Conservation (phyloP, 1,140 invertebrate species). For the Zeugodacus cucurbitae region DNA sequence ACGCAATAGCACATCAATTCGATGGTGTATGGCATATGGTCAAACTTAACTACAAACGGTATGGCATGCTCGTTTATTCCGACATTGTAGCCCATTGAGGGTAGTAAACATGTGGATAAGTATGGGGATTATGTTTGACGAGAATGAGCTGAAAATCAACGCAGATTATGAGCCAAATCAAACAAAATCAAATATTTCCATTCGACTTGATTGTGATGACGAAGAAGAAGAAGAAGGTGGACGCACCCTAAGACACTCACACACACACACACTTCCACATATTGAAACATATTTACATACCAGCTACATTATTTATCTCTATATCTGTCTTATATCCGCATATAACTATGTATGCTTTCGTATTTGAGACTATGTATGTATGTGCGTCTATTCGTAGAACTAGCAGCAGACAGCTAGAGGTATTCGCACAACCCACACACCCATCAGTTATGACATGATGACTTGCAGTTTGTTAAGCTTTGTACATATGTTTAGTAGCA, state of each 20-base stretch:
- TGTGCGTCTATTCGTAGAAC: not conserved
- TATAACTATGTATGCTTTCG: not conserved
- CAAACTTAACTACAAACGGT: not conserved
- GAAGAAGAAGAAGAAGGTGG: not conserved
- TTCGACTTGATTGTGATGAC: not conserved
- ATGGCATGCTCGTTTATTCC: not conserved
- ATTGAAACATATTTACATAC: not conserved
- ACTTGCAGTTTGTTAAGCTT: constrained; percentile 26
- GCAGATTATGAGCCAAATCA: constrained; percentile 32
- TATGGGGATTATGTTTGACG: constrained; percentile 19
- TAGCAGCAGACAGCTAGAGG: not conserved
- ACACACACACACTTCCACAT: too few species aligned
- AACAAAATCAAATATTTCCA: constrained; percentile 38
- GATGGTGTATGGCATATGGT: constrained; percentile 26
- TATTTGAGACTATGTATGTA: too few species aligned
- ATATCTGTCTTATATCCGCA: not conserved
- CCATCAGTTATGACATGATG: not conserved
- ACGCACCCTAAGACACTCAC: not conserved
- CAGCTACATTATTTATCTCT: not conserved
- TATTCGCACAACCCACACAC: not conserved
- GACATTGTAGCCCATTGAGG: not conserved
- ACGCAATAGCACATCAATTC: constrained; percentile 5
- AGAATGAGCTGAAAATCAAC: constrained; percentile 36
- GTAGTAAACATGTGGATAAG: constrained; percentile 1
- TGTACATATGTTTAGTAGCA: not conserved